phyloP scores from a whole-genome alignment of 1,140 invertebrate species.

The Aethina tumida region DNA sequence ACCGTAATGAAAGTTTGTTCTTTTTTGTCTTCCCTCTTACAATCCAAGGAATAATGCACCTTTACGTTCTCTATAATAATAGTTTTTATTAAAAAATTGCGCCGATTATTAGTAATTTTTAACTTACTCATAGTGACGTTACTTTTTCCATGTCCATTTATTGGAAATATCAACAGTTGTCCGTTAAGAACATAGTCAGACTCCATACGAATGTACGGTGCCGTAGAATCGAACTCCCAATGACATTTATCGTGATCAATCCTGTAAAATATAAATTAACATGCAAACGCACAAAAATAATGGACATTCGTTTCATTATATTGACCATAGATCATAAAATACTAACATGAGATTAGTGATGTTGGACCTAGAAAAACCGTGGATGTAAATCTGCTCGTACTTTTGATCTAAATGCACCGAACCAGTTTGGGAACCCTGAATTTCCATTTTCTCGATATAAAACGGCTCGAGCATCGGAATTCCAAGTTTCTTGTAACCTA shows the following conservation, averaged over 20 bases:
- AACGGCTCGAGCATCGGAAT: conserved; percentile 17
- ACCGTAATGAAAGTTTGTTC: conserved; percentile 13
- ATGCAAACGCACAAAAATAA: neutral
- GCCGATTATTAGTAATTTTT: neutral
- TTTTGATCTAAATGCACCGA: conserved; percentile 14
- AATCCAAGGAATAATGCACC: conserved; percentile 11
- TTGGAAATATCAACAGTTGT: conserved; percentile 17
- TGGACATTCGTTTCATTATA: no score
- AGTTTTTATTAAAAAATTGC: neutral
- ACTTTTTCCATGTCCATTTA: conserved; percentile 17
- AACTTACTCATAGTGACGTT: conserved; percentile 16
- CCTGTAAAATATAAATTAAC: conserved; percentile 5
- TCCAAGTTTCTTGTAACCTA: conserved; percentile 15
- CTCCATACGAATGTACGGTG: conserved; percentile 10
- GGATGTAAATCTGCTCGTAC: conserved; percentile 13
- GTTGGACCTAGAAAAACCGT: conserved; percentile 13
- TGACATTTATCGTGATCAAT: conserved; percentile 10
- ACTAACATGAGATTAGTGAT: conserved; percentile 13
- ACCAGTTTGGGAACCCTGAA: conserved; percentile 6
- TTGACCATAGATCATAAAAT: conserved; percentile 2
- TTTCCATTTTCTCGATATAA: conserved; percentile 13
- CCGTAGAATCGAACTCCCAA: conserved; percentile 12
- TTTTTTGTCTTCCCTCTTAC: conserved; percentile 24
- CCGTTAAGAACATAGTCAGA: conserved; percentile 18
- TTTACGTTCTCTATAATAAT: neutral